Percentiles rank a stretch among this genome's conserved stretches.
Evolutionary conservation across 2,888 invertebrate genomes (phyloP).

Genomic region (Crossocerus cetratus): DNA sequence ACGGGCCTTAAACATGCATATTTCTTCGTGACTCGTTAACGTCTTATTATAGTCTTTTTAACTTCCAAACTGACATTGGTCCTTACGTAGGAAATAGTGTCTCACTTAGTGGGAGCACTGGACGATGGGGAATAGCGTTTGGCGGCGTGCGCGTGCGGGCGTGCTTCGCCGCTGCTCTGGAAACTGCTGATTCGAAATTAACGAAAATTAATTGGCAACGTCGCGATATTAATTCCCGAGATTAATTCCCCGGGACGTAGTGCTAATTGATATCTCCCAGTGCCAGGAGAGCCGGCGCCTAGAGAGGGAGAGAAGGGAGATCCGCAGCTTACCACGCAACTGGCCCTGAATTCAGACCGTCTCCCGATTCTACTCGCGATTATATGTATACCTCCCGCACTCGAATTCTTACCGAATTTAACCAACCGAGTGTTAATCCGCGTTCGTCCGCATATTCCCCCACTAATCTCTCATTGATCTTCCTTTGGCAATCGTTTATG

Average conservation of each 20-base stretch:
- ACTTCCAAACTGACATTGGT: too few species aligned
- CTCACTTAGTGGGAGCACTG: too few species aligned
- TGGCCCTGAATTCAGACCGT: conserved; percentile 26
- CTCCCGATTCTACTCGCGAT: too few species aligned
- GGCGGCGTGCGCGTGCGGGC: conserved; percentile 60
- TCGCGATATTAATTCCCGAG: conserved; percentile 72
- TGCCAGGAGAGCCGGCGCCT: conserved; percentile 53
- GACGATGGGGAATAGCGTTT: conserved; percentile 5
- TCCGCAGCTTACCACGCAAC: conserved; percentile 42
- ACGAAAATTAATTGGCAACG: conserved; percentile 75
- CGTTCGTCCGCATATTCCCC: too few species aligned
- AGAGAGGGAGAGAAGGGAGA: conserved; percentile 29
- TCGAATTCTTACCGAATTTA: too few species aligned
- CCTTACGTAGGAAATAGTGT: too few species aligned
- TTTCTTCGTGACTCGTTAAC: too few species aligned
- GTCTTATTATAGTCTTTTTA: too few species aligned
- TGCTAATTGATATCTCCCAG: conserved; percentile 70
- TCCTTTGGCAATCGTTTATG: too few species aligned
- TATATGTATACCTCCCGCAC: neutral
- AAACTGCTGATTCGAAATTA: conserved; percentile 76
- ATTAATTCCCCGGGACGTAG: conserved; percentile 69
- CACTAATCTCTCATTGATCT: too few species aligned
- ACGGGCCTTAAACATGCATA: too few species aligned
- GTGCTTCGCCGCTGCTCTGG: conserved; percentile 60
- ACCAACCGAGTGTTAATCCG: neutral